phyloP scores from a whole-genome alignment of 2,797 vertebrate species.

The Pelochelys cantorii region DNA sequence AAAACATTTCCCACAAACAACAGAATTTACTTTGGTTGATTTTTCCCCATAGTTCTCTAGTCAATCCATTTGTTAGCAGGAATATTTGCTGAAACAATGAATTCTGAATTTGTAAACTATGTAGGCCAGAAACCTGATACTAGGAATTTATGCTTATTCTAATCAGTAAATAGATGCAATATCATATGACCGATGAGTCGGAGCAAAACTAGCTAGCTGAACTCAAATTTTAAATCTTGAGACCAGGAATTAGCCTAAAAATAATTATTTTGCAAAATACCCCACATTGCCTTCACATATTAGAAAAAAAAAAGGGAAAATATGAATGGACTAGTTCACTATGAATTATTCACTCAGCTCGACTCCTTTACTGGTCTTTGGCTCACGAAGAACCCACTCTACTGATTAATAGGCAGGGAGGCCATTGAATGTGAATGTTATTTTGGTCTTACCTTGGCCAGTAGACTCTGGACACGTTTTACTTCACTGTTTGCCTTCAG shows the following conservation, averaged over 20 bases:
- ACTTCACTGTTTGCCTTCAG: slow-evolving; percentile 86
- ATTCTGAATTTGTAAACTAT: background rate
- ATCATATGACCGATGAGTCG: background rate
- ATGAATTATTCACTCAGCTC: background rate
- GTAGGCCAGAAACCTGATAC: background rate
- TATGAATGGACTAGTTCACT: background rate
- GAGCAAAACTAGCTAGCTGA: background rate
- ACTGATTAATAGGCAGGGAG: background rate
- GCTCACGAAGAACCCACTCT: background rate
- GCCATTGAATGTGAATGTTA: background rate
- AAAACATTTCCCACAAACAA: background rate
- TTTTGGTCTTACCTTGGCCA: slow-evolving; percentile 86
- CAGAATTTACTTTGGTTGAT: background rate
- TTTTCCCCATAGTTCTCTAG: background rate
- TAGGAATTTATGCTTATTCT: background rate
- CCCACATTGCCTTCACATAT: background rate
- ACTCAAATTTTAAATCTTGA: background rate
- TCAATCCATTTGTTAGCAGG: background rate
- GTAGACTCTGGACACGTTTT: slow-evolving; percentile 81
- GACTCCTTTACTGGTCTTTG: background rate
- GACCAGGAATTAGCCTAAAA: background rate
- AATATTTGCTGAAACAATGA: background rate
- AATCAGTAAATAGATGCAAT: background rate
- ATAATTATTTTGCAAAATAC: background rate
- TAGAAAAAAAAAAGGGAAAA: background rate